Evolutionary conservation across 2,113 vertebrate species (phyloP), one percentile per base, ranked within the genome.

Genomic region (Hippopotamus amphibius): DNA sequence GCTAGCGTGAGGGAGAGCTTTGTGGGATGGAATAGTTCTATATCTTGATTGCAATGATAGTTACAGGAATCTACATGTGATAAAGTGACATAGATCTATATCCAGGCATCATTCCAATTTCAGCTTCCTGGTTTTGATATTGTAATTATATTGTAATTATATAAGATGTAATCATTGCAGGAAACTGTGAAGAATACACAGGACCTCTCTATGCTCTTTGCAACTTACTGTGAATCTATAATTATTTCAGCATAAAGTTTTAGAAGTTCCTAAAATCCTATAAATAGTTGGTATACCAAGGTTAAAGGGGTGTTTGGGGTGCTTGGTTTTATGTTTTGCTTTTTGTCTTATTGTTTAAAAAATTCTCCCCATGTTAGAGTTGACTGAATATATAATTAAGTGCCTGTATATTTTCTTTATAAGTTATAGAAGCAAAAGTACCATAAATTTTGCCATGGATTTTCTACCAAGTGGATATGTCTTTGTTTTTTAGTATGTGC

Each of bases 401-500:
- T 48, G 9, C 84, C 59, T 72, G 2, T 61, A 2, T 90, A 68
- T 88, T 93, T 92, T 92, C 92, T 71, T 93, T 48, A 10, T 71
- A 84, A 87, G 74, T 87, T 95, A 7, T 7, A 93, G 66, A 91
- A 74, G 15, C 65, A 81, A 88, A 82, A 93, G 24, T 84, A 53
- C 66, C 53, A 1, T 46, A 46, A 33, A 66, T 83, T 65, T 77
- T 85, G 65, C 79, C 12, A 12, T 77, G 53, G 33, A 50, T 93
- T 90, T 90, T 61, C 22, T 88, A 66, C 72, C 57, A 68, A 41
- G 55, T 50, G 2, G 15, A 1, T 94, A 9, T 89, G 79, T 94
- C 11, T 69, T 82, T 93, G 14, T 24, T 84, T 65, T 77, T 68
- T 14, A 99, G 99, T 98, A 98, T 10, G 69, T 94, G 41, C 97